phyloP scores from a whole-genome alignment of 2,113 vertebrate species.

The Pogona vitticeps region DNA sequence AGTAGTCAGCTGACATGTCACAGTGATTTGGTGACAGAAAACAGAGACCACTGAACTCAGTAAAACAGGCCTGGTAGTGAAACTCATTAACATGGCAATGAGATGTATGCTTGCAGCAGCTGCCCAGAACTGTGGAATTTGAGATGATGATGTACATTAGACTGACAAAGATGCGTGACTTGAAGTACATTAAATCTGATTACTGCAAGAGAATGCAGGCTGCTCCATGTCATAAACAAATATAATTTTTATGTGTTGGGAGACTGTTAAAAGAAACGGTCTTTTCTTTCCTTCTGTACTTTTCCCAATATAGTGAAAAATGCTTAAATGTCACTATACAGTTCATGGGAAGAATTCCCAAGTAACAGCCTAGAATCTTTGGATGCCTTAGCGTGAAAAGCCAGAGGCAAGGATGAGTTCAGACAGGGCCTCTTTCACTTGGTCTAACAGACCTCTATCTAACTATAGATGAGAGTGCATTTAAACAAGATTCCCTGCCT shows the following conservation, averaged over 20 bases:
- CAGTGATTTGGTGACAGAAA: slow-evolving; percentile 16
- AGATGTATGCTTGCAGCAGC: slow-evolving; percentile 2
- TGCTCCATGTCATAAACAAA: neutral
- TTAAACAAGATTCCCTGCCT: neutral
- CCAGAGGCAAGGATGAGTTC: neutral
- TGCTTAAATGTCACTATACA: neutral
- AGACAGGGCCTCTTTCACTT: neutral
- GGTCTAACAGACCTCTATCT: neutral
- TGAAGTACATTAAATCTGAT: slow-evolving; percentile 3
- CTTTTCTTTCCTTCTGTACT: neutral
- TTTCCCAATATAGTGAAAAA: neutral
- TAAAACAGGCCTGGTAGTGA: slow-evolving; percentile 3
- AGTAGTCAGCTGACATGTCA: slow-evolving; percentile 18
- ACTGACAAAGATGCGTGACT: neutral
- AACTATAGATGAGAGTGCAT: neutral
- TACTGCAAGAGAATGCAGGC: neutral
- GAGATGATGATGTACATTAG: neutral
- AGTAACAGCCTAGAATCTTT: neutral
- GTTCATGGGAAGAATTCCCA: neutral
- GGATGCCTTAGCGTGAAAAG: too few species aligned
- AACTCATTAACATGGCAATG: neutral
- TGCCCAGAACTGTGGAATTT: neutral
- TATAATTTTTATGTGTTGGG: neutral
- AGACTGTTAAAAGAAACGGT: neutral
- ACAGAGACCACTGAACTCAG: neutral